phyloP scores from a whole-genome alignment of 2,113 vertebrate species.

The Thamnaconus septentrionalis region DNA sequence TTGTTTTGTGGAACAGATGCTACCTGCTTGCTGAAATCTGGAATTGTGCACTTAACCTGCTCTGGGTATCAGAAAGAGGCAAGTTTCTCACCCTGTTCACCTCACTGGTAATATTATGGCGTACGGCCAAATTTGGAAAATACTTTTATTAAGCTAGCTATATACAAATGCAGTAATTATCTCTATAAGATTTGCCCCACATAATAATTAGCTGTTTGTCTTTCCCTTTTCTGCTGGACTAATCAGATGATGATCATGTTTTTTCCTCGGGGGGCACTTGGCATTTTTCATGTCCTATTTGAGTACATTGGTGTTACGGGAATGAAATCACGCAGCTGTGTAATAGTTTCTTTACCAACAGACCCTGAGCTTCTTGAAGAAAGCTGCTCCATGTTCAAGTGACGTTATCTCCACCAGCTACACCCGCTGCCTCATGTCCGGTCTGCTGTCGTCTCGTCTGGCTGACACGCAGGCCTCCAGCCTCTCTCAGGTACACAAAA shows the following conservation, averaged over 20 bases:
- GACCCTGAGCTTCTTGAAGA: conserved; percentile 92
- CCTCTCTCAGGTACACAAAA: conserved; percentile 81
- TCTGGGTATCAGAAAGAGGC: conserved; percentile 96
- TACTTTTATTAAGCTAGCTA: too few relatives aligned
- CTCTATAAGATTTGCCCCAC: too few relatives aligned
- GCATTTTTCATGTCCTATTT: neutral
- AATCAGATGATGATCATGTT: neutral
- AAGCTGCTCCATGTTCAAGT: conserved; percentile 83
- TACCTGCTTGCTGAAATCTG: conserved; percentile 87
- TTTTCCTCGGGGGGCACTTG: neutral
- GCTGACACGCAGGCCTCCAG: conserved; percentile 84
- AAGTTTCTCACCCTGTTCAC: conserved; percentile 24
- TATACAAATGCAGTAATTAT: too few relatives aligned
- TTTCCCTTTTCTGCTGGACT: too few relatives aligned
- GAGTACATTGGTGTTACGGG: neutral
- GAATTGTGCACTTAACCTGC: conserved; percentile 89
- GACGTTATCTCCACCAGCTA: conserved; percentile 87
- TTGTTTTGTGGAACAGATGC: conserved; percentile 77
- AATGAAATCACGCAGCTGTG: neutral
- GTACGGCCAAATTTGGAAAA: neutral
- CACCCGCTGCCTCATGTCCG: conserved; percentile 89
- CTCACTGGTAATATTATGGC: neutral
- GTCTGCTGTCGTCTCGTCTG: conserved; percentile 87
- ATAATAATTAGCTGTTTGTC: too few relatives aligned
- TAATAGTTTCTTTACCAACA: conserved; percentile 45